These are phyloP conservation scores for Acanthurus lineatus DNA, from an alignment of 2,797 vertebrate genomes.

Conservation along the genomic window DNA sequence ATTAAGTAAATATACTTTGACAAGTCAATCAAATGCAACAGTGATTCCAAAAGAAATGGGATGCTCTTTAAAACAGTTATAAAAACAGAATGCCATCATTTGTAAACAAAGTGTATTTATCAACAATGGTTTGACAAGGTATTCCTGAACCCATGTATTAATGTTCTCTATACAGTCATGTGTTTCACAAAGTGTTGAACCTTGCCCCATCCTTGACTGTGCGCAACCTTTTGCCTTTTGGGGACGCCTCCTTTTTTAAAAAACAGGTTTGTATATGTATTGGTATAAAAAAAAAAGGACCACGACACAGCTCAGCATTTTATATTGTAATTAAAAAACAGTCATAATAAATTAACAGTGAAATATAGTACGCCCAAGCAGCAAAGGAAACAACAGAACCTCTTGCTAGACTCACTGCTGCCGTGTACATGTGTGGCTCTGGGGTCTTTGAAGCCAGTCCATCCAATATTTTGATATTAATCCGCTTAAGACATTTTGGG, in stretches of 20 bases:
- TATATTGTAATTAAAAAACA: conserved; percentile 80
- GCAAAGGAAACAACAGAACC: conserved; percentile 72
- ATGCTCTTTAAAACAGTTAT: no score
- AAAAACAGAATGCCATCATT: no score
- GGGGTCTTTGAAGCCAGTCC: conserved; percentile 68
- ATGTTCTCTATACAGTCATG: no score
- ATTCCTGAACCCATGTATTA: no score
- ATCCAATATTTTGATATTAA: conserved; percentile 52
- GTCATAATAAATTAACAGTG: conserved; percentile 86
- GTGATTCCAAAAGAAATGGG: no score
- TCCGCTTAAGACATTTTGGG: conserved; percentile 58
- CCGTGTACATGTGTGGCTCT: conserved; percentile 61
- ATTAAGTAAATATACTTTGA: conserved; percentile 12
- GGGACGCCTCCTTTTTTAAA: no score
- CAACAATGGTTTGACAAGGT: no score
- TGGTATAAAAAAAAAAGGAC: conserved; percentile 33
- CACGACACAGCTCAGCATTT: conserved; percentile 65
- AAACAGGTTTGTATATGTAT: no score
- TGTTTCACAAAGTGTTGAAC: no score
- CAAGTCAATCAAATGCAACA: neutral
- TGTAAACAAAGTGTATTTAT: no score
- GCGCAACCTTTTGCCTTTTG: no score
- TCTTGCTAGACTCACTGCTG: conserved; percentile 67
- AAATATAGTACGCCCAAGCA: conserved; percentile 75
- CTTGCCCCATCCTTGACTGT: no score